Evolutionary conservation across 2,888 invertebrate genomes (phyloP).

Genomic region (Caenorhabditis uteleia): DNA sequence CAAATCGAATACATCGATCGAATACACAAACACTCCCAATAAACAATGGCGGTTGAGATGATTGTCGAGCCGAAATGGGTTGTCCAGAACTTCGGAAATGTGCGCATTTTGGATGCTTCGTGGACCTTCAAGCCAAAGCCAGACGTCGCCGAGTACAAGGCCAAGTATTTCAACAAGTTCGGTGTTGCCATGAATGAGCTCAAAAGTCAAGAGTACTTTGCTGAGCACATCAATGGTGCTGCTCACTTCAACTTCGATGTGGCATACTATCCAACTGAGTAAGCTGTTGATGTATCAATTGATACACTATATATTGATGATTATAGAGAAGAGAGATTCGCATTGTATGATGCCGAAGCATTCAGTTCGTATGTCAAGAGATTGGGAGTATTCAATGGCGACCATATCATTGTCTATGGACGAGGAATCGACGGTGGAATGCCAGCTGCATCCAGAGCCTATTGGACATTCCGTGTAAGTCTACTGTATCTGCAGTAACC

Average conservation of each 20-base stretch:
- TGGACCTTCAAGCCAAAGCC: conserved; percentile 36
- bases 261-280: conserved; percentile 57
- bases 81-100: conserved; percentile 39
- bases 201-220: conserved; percentile 37
- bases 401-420: conserved; percentile 54
- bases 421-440: conserved; percentile 58
- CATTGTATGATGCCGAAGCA: conserved; percentile 51
- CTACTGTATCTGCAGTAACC: no score
- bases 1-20: no score
- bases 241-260: conserved; percentile 59
- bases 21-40: no score
- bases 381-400: conserved; percentile 53
- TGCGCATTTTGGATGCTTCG: conserved; percentile 39
- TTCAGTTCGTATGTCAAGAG: conserved; percentile 56
- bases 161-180: conserved; percentile 53
- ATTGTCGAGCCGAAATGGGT: conserved; percentile 42
- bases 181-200: conserved; percentile 45
- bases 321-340: conserved; percentile 49
- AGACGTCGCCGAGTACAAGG: conserved; percentile 43
- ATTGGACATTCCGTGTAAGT: conserved; percentile 56
- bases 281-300: no score
- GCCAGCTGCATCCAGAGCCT: conserved; percentile 51
- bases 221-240: conserved; percentile 54
- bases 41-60: conserved; percentile 33
- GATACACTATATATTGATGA: no score